These are phyloP conservation scores for Beroe ovata DNA, from an alignment of 37 sponge, comb jelly and placozoan genomes.

Conservation along the genomic window DNA sequence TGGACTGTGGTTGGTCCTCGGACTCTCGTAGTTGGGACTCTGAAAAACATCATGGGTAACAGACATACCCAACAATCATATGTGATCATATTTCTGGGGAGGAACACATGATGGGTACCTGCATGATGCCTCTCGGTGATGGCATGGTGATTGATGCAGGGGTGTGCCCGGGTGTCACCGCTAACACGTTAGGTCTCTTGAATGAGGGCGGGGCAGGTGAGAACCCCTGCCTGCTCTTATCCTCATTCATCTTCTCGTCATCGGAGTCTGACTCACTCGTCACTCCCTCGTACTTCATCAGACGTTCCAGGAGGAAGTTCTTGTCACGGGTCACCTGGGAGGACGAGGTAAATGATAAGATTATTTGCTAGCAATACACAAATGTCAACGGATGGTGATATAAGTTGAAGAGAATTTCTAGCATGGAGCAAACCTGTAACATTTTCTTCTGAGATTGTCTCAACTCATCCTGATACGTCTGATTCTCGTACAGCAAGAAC, in stretches of 20 bases:
- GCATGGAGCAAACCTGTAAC: background rate
- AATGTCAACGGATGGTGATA: no score
- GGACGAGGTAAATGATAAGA: no score
- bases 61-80: no score
- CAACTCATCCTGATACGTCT: constrained; percentile 57
- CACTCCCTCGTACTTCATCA: constrained; percentile 67
- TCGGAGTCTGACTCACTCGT: constrained; percentile 62
- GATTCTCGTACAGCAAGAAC: constrained; percentile 57
- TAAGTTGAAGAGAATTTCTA: no score
- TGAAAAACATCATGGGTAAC: no score
- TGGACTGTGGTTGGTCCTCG: constrained; percentile 55
- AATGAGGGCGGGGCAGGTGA: constrained; percentile 64
- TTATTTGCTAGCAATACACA: no score
- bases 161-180: constrained; percentile 42
- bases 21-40: constrained; percentile 62
- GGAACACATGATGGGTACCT: no score
- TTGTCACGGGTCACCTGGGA: constrained; percentile 65
- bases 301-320: constrained; percentile 47
- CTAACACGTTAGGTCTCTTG: constrained; percentile 40
- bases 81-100: no score
- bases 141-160: constrained; percentile 59
- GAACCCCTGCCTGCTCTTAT: constrained; percentile 65
- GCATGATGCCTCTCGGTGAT: constrained; percentile 61
- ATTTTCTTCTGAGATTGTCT: constrained; percentile 56
- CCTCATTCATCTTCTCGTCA: constrained; percentile 51